Evolutionary conservation across 2,797 vertebrate species (phyloP), one percentile per base, ranked within the genome.

Genomic region (Balearica regulorum): DNA sequence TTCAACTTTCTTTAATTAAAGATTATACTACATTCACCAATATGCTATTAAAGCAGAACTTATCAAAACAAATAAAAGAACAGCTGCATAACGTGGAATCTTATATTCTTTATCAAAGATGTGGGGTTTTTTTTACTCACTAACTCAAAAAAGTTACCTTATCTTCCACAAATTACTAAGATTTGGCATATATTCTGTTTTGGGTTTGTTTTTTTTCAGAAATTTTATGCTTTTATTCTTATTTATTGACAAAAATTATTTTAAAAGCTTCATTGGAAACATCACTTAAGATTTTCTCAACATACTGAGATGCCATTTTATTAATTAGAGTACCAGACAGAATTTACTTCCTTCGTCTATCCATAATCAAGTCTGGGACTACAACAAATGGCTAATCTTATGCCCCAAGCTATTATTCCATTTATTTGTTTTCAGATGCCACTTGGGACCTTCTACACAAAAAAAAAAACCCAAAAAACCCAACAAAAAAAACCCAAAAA

Each of bases 71-170:
- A 66, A 39, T 16, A 54, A 64, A 85, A 89, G 6, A 81, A 65
- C 3, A 81, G 26, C 15, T 71, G 26, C 31, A 64, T 51, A 84
- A 90, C 3, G 5, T 16, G 28, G 24, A 68, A 39, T 71, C 16
- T n/a, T 60, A 57, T 6, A 24, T 10, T 77, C 33, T 64, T 43
- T 33, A 62, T 18, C 28, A 80, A 73, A 83, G 17, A 84, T 0
- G 4, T 3, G 4, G 20, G 1, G 0, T 25, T 3, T 29, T 33
- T 75, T 29, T 16, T 44, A 51, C 24, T 82, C 17, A 39, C 2
- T 85, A 77, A 73, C 31, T 68, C 22, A 28, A 61, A 84, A 68
- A 89, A 44, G 7, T 39, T 69, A 62, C 11, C 28, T 71, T 78
- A 35, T 65, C 46, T 70, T 84, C 29, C 39, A 87, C 10, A 58